Evolutionary conservation across 2,113 vertebrate genomes (phyloP).

Genomic region (Syrmaticus mikado): DNA sequence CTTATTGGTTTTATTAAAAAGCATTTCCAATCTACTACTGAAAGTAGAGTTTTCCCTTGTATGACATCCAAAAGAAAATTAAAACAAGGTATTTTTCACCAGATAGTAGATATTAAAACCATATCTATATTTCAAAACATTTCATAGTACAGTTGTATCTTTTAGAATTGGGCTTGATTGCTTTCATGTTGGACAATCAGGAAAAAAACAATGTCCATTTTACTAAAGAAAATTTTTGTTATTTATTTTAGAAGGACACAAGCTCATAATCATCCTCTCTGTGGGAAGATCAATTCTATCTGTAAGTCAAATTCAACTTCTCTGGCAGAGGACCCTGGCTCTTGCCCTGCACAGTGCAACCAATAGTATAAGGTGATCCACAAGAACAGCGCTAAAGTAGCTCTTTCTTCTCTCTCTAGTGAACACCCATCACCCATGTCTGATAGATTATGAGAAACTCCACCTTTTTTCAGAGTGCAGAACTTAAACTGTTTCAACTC

Average conservation of each 20-base stretch:
- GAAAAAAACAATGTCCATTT: not conserved
- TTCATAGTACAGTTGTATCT: not conserved
- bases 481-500: not conserved
- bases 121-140: not conserved
- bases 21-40: not conserved
- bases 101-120: not conserved
- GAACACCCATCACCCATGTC: not conserved
- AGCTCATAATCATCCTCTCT: not conserved
- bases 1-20: not conserved
- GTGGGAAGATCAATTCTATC: not conserved
- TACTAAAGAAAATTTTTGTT: not conserved
- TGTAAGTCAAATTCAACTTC: not conserved
- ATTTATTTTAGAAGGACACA: not conserved
- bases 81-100: not conserved
- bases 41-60: not conserved
- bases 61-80: not conserved
- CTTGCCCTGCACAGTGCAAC: not conserved
- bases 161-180: not conserved
- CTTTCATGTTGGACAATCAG: not conserved
- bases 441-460: fast-evolving
- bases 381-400: not conserved
- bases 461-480: not conserved
- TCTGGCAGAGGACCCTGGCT: not conserved
- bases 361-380: not conserved
- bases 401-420: not conserved